Evolutionary conservation across 53 echinoderm and acorn worm genomes (phyloP), one percentile per base, ranked within the genome.

Genomic region (Luidia sarsii): DNA sequence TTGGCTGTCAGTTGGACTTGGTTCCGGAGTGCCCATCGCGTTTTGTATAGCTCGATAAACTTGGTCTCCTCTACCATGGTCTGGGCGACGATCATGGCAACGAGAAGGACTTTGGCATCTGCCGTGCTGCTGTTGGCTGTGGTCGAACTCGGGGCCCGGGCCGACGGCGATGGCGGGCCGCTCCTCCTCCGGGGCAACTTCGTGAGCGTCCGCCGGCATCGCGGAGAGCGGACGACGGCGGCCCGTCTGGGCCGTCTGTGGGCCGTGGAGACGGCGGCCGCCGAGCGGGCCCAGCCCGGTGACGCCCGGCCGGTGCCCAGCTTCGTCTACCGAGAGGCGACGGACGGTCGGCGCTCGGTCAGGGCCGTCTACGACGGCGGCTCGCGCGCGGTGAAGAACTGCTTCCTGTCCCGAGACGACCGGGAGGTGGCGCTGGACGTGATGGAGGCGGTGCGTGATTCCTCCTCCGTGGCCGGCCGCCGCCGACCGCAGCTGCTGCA

Each of bases 181-280:
- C n/a, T n/a, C n/a, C n/a, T n/a, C n/a, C n/a, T n/a, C n/a, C n/a
- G n/a, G 11, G 41, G 41, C 27, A 71, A 69, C 20, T 83, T 83
- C 29, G 50, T 83, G 48, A 61, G 71, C 50, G 83, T 83, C 33
- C 71, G n/a, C 30, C 59, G 83, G 50, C 54, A 48, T 48, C n/a
- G 32, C 27, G 82, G 83, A 13, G 70, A 71, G 83, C 45, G 83
- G 59, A 50, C 48, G 14, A 61, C 62, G 25, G 43, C 63, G 49
- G 63, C 36, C 16, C 70, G 60, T 0, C 53, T 71, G n/a, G 64
- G 48, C 34, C 62, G 71, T 2, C 14, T 83, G 7, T 46, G 22
- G 28, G 83, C 71, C 33, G 59, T 83, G 18, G 83, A 83, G 70
- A 83, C 70, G 48, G 86, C 79, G 52, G 68, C 67, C 15, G 79